Base-by-base conservation (phyloP, 2,888 invertebrate genomes). In the Microctonus brassicae region DNA sequence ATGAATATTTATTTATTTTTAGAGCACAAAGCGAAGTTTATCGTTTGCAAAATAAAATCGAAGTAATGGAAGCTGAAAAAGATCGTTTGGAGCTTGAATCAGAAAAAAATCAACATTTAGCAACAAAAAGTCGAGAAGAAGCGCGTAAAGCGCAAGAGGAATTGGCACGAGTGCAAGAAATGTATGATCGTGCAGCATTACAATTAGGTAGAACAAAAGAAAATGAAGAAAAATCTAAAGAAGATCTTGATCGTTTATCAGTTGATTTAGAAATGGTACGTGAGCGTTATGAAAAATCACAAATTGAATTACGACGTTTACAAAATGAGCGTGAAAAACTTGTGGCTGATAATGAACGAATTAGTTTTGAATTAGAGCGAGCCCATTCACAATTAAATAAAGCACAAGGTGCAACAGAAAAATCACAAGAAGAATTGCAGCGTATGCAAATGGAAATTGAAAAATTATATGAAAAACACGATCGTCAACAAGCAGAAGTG, bases 1-100 rank as follows among this genome's bases (percentile, higher is more conserved):
- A 63, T 47, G 0, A 34, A n/a, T 34, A 47, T 33, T 64, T 22
- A 13, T 57, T 26, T 22, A 47, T 65, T 53, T 29, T 65, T 89
- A 95, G 97, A 84, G 93, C 95, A 22, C 97, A 97, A 87, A 95
- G 94, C 80, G 97, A 97, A 88, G 92, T 95, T 72, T 96, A 95
- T 87, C 91, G 97, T 75, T 89, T 97, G 74, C 97, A 97, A 87
- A 95, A 94, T 79, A 95, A 95, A 86, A 91, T 96, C 87, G 97
- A 97, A 76, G 93, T 94, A 22, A 90, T 94, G 65, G 95, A 96
- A 88, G 94, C 94, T 1, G 97, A 97, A 83, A 94, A 95, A 84
- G 96, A 97, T 77, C 91, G 96, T 20, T 88, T 96, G 26, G 94
- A 95, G 82, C 89, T 96, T 75, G 97, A 97, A 88, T 90, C 94